phyloP scores from a whole-genome alignment of 2,797 vertebrate genomes.

The Argyrosomus regius region DNA sequence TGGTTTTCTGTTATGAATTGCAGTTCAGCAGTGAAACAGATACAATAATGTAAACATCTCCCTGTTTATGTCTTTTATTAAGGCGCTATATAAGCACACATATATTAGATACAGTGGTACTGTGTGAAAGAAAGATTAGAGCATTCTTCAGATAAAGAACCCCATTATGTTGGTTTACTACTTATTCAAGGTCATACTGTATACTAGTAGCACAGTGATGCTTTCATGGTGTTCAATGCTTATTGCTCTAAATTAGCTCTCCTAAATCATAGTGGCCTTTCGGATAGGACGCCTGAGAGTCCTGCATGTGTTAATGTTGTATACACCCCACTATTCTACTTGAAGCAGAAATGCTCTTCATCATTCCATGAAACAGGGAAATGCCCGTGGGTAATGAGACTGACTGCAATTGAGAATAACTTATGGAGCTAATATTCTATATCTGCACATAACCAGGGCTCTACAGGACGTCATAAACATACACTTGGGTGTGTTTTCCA shows the following conservation, averaged over 20 bases:
- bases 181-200: conserved; percentile 84
- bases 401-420: conserved; percentile 87
- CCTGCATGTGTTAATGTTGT: conserved; percentile 84
- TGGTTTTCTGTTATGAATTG: conserved; percentile 70
- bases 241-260: conserved; percentile 88
- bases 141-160: conserved; percentile 83
- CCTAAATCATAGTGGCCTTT: conserved; percentile 85
- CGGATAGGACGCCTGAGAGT: conserved; percentile 82
- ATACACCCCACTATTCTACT: conserved; percentile 77
- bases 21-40: conserved; percentile 63
- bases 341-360: conserved; percentile 79
- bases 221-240: conserved; percentile 82
- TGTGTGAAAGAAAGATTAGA: conserved; percentile 76
- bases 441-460: conserved; percentile 81
- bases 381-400: conserved; percentile 84
- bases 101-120: conserved; percentile 69
- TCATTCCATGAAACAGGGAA: conserved; percentile 82
- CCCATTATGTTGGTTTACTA: conserved; percentile 84
- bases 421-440: conserved; percentile 89
- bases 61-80: conserved; percentile 83
- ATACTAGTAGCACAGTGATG: conserved; percentile 70
- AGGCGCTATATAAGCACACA: conserved; percentile 73
- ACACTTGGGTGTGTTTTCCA: conserved; percentile 81
- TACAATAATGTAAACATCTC: conserved; percentile 79
- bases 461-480: conserved; percentile 80